Evolutionary conservation across 2,888 invertebrate genomes (phyloP), one percentile per base, ranked within the genome.

Genomic region (Galerucella calmariensis): DNA sequence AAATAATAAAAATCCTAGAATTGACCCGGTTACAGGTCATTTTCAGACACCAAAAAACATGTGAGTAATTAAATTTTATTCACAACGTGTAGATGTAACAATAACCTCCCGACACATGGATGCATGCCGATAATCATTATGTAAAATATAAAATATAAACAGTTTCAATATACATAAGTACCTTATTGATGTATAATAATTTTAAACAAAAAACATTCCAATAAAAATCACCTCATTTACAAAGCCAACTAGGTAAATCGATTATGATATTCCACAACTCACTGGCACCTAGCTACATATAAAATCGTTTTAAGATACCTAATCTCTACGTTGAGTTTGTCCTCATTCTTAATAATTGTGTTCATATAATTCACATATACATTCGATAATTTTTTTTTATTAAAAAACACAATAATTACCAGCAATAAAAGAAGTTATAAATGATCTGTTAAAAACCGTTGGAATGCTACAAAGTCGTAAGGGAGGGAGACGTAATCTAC

Each of bases 391-490:
- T 16, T 11, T 71, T 11, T 71, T 16, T 53, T 14, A 56, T 24
- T 16, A 63, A 20, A 44, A 20, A 44, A 56, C n/a, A 35, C 16
- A 3, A n/a, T 9, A 69, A 59, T 16, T 3, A 65, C 12, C 14
- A 65, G 35, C 35, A 44, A 24, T 67, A 53, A 61, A 65, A 46
- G 2, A 56, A 44, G 69, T n/a, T 63, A 70, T 68, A 16, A n/a
- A n/a, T 56, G 56, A 20, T 62, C 24, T 6, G 14, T 81, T 79
- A 78, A 81, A 80, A 81, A 80, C 81, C 80, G 82, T 82, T 82
- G 80, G 81, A 80, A 81, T 83, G 79, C 79, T 73, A 80, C 35
- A 20, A 41, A 65, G 4, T 66, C 56, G 76, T 79, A 69, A 82
- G 81, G 82, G 81, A 80, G 81, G 82, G 78, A 71, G 44, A 67